Conservation (phyloP, 2,113 vertebrate genomes). For the Onychostruthus taczanowskii region DNA sequence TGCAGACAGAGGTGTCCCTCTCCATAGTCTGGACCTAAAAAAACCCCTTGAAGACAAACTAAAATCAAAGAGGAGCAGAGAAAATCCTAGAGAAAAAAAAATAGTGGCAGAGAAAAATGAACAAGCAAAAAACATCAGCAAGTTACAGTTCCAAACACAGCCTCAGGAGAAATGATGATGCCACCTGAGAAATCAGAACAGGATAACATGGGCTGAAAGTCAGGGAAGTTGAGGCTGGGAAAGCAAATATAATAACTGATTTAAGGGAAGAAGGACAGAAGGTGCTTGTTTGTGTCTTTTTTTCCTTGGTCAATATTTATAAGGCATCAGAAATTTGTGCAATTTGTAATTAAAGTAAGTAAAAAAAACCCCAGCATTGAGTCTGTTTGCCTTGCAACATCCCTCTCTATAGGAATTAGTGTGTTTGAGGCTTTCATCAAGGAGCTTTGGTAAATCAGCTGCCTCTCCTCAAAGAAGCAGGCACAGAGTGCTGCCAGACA, state of each 20-base stretch:
- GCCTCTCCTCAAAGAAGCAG: neutral
- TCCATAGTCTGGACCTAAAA: neutral
- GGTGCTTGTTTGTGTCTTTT: neutral
- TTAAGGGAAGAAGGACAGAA: neutral
- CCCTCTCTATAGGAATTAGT: neutral
- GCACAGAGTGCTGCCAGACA: neutral
- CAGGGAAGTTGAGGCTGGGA: neutral
- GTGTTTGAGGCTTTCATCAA: neutral
- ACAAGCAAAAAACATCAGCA: neutral
- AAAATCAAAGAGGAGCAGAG: neutral
- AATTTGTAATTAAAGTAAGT: neutral
- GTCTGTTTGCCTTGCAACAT: neutral
- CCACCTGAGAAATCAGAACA: neutral
- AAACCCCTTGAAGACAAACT: neutral
- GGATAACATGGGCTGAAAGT: neutral
- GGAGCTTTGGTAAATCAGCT: neutral
- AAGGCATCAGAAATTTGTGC: neutral
- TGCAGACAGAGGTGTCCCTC: neutral
- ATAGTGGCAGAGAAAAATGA: neutral
- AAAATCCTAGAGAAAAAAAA: neutral
- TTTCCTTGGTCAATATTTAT: neutral
- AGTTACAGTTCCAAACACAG: neutral
- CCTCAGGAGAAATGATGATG: neutral
- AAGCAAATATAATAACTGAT: neutral
- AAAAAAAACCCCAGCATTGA: neutral